Evolutionary conservation across 2,113 vertebrate genomes (phyloP).

Genomic region (Caranx ignobilis): DNA sequence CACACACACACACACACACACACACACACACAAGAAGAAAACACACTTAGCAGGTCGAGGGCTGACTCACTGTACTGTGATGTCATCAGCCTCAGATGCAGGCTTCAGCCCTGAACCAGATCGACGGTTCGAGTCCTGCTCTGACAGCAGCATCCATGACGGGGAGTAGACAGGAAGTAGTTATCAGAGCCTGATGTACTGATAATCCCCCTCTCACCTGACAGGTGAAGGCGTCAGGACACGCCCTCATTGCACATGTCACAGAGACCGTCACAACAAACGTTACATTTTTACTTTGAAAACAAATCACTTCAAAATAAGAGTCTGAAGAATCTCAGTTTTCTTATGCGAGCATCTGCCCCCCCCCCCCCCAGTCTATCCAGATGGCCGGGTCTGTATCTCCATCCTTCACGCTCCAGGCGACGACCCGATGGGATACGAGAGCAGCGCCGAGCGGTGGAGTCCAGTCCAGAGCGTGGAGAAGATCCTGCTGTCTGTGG

Average conservation of each 20-base stretch:
- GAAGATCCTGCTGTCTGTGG: conserved; percentile 96
- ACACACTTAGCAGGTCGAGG: neutral
- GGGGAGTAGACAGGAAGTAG: conserved; percentile 17
- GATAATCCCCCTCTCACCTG: conserved; percentile 9
- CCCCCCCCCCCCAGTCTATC: conserved; percentile 88
- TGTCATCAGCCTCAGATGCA: too few relatives aligned
- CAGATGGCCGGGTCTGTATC: conserved; percentile 96
- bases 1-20: neutral
- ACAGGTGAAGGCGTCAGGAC: neutral
- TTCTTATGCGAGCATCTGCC: too few relatives aligned
- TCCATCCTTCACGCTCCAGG: conserved; percentile 97
- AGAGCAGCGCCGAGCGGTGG: conserved; percentile 98
- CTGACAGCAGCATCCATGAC: neutral
- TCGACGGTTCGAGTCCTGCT: neutral
- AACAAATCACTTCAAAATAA: too few relatives aligned
- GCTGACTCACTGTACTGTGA: neutral
- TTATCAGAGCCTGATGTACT: neutral
- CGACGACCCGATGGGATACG: conserved; percentile 98
- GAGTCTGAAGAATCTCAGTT: too few relatives aligned
- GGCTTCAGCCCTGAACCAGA: neutral
- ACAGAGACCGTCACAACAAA: too few relatives aligned
- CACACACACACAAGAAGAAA: neutral
- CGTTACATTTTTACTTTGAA: too few relatives aligned
- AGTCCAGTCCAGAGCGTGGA: conserved; percentile 98
- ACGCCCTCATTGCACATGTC: too few relatives aligned